Percentiles rank a stretch among this genome's conserved stretches.
These are phyloP conservation scores for Cantharis nigra DNA, from an alignment of 2,888 invertebrate genomes.

Conservation along the genomic window DNA sequence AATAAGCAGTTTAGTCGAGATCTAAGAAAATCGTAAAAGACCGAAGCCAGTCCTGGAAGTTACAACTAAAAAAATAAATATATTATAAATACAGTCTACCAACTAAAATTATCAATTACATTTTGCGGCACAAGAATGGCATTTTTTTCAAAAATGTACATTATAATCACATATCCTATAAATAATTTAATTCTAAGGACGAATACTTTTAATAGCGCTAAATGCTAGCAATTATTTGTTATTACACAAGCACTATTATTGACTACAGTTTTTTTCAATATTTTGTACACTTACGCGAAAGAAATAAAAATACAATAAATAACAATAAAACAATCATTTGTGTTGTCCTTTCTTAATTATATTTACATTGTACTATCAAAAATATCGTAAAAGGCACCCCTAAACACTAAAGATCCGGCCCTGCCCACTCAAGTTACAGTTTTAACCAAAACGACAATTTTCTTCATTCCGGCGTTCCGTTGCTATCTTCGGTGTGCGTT, in stretches of 20 bases:
- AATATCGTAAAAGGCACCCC: neutral
- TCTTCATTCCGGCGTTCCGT: constrained; percentile 39
- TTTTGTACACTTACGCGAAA: neutral
- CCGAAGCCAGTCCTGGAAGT: neutral
- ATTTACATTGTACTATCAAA: constrained; percentile 11
- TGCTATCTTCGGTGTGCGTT: constrained; percentile 49
- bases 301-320: neutral
- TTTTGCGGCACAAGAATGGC: constrained; percentile 8
- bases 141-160: constrained; percentile 8
- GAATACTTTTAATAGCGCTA: constrained; percentile 18
- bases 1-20: neutral
- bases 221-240: constrained; percentile 11
- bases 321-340: neutral
- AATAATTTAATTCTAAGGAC: constrained; percentile 8
- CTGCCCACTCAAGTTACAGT: neutral
- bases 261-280: constrained; percentile 1
- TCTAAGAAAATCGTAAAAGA: neutral
- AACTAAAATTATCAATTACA: constrained; percentile 7
- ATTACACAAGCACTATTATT: constrained; percentile 14
- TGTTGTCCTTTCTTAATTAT: neutral
- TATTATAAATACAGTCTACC: constrained; percentile 20
- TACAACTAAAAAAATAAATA: constrained; percentile 20
- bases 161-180: constrained; percentile 12
- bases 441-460: constrained; percentile 5
- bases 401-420: neutral